A percentile compares a stretch with the other conserved stretches of the same genome.
Conservation (phyloP, 2,888 invertebrate genomes). For the Gnatocerus cornutus region DNA sequence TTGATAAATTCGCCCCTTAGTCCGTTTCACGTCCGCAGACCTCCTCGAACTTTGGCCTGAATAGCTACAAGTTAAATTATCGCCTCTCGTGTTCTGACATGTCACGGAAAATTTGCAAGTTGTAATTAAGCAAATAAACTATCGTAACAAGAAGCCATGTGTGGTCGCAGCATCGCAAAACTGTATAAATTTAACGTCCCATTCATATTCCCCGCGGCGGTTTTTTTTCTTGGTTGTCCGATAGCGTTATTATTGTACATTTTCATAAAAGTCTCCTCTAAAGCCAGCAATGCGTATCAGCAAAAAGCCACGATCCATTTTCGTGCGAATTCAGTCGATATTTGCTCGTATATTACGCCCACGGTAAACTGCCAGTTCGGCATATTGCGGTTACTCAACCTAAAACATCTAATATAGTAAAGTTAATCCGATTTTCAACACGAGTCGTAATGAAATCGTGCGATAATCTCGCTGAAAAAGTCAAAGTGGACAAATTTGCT, state of each 20-base stretch:
- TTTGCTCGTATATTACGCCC: conserved; percentile 31
- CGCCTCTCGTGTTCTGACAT: no score
- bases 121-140: background rate
- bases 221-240: background rate
- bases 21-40: no score
- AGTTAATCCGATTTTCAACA: conserved; percentile 22
- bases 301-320: conserved; percentile 42
- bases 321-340: conserved; percentile 37
- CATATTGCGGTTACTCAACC: conserved; percentile 34
- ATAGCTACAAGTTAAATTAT: no score
- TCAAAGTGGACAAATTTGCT: conserved; percentile 12
- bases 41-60: no score
- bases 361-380: conserved; percentile 30
- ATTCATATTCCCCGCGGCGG: background rate
- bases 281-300: conserved; percentile 41
- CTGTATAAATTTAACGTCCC: background rate
- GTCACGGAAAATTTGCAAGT: no score
- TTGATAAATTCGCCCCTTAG: no score
- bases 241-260: conserved; percentile 38
- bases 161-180: background rate
- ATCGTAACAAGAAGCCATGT: background rate
- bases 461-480: conserved; percentile 4
- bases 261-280: conserved; percentile 42
- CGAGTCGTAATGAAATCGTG: conserved; percentile 13
- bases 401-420: conserved; percentile 29